These are phyloP conservation scores for Dryoscopus gambensis DNA, from an alignment of 2,113 vertebrate genomes.

Conservation along the genomic window DNA sequence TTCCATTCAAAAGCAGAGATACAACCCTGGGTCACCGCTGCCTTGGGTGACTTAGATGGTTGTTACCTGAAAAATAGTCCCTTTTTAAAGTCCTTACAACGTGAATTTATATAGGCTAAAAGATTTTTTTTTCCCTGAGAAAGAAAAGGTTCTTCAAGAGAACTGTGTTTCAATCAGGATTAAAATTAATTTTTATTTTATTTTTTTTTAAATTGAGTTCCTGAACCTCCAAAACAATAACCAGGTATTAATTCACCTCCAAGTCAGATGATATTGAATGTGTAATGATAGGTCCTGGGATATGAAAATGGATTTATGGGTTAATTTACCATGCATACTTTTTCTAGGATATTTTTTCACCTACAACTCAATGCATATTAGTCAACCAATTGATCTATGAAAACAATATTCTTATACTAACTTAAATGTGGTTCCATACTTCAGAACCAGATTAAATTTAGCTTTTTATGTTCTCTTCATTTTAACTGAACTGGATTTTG, in stretches of 20 bases:
- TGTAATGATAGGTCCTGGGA: background rate
- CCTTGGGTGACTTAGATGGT: background rate
- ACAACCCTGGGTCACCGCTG: background rate
- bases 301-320: background rate
- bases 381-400: background rate
- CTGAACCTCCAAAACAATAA: background rate
- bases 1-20: background rate
- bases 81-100: background rate
- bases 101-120: background rate
- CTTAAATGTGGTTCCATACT: background rate
- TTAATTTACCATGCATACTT: background rate
- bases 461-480: background rate
- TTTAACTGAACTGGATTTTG: background rate
- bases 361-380: background rate
- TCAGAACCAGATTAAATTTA: background rate
- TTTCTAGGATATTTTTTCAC: background rate
- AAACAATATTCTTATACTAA: background rate
- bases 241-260: background rate
- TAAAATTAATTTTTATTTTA: background rate
- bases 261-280: background rate
- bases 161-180: background rate
- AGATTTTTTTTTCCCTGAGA: fast-evolving
- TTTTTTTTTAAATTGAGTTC: background rate
- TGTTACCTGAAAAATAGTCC: background rate
- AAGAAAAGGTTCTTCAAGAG: background rate